Evolutionary conservation across 2,888 invertebrate genomes (phyloP), one percentile per base, ranked within the genome.

Genomic region (Caenorhabditis macrosperma): DNA sequence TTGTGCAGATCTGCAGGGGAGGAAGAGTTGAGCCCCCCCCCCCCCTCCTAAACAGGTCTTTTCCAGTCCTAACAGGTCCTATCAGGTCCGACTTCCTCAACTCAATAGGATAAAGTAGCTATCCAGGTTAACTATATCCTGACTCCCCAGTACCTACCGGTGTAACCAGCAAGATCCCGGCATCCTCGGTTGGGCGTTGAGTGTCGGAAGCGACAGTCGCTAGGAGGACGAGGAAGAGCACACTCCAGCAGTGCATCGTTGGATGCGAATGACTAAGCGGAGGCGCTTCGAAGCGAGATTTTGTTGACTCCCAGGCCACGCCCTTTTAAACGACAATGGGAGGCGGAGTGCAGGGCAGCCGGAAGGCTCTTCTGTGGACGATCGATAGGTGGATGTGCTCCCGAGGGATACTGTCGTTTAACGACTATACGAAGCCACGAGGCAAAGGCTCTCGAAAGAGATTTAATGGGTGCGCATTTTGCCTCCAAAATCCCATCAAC

Each of bases 341-440:
- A 60, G 22, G 52, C 41, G 52, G 30, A 38, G 12, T 3, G 38
- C 2, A 15, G 50, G 38, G 46, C 46, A 10, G 22, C 22, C 15
- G n/a, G 6, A n/a, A n/a, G n/a, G n/a, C n/a, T n/a, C n/a, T n/a
- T n/a, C n/a, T n/a, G n/a, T n/a, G n/a, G n/a, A n/a, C n/a, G n/a
- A n/a, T n/a, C n/a, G n/a, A n/a, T n/a, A n/a, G n/a, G n/a, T n/a
- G n/a, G n/a, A n/a, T n/a, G n/a, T n/a, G n/a, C n/a, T n/a, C n/a
- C n/a, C n/a, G n/a, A 38, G 5, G 44, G 26, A 35, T 44, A 72
- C 72, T 10, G 63, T 72, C 20, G 48, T 46, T 72, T 63, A 57
- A 64, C 57, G 33, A 57, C 72, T 72, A 72, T 72, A 72, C 71
- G 52, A 71, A 48, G 20, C n/a, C 46, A n/a, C 10, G 41, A 60